phyloP scores from a whole-genome alignment of 2,888 invertebrate species.

The Alsophila aescularia region DNA sequence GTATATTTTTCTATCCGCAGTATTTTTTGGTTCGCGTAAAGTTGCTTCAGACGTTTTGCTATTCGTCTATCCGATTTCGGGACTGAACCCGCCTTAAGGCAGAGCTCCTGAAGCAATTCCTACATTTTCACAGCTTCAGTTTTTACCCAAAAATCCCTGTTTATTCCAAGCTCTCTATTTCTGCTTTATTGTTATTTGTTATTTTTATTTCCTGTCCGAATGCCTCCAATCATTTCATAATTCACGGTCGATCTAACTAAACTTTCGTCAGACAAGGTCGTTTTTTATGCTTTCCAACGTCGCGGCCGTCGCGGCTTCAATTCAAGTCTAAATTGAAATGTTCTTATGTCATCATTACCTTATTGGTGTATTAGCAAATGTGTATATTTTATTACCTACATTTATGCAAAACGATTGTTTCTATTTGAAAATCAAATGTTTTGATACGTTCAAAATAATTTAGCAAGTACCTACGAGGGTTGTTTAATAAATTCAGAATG shows the following conservation, averaged over 20 bases:
- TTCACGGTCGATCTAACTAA: constrained; percentile 14
- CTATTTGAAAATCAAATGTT: no score
- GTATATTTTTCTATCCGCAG: no score
- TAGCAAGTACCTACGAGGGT: no score
- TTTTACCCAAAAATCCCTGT: neutral
- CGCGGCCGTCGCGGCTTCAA: neutral
- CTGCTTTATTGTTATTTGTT: neutral
- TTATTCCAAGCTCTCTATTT: neutral
- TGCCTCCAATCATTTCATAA: constrained; percentile 21
- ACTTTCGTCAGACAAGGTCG: constrained; percentile 20
- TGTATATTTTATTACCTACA: no score
- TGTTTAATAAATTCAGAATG: no score
- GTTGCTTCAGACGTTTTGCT: no score
- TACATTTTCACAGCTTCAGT: neutral
- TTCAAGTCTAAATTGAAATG: constrained; percentile 3
- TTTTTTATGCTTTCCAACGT: constrained; percentile 10
- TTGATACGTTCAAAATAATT: no score
- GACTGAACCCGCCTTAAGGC: no score
- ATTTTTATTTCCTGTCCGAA: constrained; percentile 9
- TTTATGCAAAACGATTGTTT: no score
- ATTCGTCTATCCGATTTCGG: no score
- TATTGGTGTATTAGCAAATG: neutral
- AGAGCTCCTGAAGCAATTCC: no score
- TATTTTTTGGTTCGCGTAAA: no score
- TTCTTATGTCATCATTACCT: constrained; percentile 8